Evolutionary conservation across 2,888 invertebrate genomes (phyloP).

Genomic region (Cryptocephalus moraei): DNA sequence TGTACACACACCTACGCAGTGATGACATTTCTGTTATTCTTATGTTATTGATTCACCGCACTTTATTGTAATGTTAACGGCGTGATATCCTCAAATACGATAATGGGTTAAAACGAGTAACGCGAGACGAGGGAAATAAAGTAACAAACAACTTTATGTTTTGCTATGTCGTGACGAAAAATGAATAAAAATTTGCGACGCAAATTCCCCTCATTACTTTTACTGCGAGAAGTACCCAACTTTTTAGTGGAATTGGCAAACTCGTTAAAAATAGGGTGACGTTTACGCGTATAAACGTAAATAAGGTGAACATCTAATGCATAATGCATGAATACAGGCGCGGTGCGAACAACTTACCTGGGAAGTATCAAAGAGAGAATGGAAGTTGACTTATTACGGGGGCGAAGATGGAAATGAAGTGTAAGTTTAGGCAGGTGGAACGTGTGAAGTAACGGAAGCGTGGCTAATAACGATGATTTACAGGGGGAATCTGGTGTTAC

Average conservation of each 20-base stretch:
- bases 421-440: conserved; percentile 4
- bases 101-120: too few species aligned
- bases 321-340: conserved; percentile 33
- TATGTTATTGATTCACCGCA: too few species aligned
- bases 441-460: conserved; percentile 5
- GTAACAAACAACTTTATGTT: too few species aligned
- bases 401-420: background rate
- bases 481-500: too few species aligned
- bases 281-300: conserved; percentile 36
- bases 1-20: too few species aligned
- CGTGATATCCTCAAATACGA: too few species aligned
- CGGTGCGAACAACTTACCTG: conserved; percentile 7
- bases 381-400: conserved; percentile 6
- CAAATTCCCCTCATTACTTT: conserved; percentile 6
- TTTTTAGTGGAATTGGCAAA: conserved; percentile 13
- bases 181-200: background rate
- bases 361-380: conserved; percentile 6
- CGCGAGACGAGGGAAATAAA: too few species aligned
- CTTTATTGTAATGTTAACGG: too few species aligned
- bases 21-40: too few species aligned
- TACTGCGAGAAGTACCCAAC: conserved; percentile 16
- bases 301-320: conserved; percentile 37
- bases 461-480: too few species aligned
- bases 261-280: conserved; percentile 31
- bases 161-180: too few species aligned